Evolutionary conservation across 1,140 invertebrate genomes (phyloP), one percentile per base, ranked within the genome.

Genomic region (Heliconius melpomene): DNA sequence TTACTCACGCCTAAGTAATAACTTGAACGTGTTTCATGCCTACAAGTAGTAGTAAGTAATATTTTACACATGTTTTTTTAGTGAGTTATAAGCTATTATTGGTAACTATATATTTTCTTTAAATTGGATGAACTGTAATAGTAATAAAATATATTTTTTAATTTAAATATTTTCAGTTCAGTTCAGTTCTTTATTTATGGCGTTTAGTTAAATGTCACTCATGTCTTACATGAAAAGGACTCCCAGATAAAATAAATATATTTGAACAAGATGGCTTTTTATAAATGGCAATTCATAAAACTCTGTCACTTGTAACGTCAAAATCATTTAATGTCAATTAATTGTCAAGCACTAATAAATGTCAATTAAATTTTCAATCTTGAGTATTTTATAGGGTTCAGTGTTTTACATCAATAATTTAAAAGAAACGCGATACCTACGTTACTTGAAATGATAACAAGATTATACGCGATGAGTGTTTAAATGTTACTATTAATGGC

Each of bases 401-500:
- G 70, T 66, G 50, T 66, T 77, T 77, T 23, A 72, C 38, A 71
- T 52, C 72, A 40, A 66, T 52, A 80, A 79, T 79, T 81, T 80
- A 80, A 66, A 66, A 71, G 70, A 76, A 81, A 78, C 77, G 81
- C 52, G 74, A 80, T 78, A 78, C 52, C 40, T 26, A 52, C 52
- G 72, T 78, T 83, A 86, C 74, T 86, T 84, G 87, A 85, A 87
- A 91, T 91, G 87, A 88, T 89, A 87, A 85, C 81, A 83, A 83
- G 75, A 89, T 85, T 87, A 82, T 79, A 81, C 72, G 78, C 84
- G 79, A 87, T 84, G 74, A 88, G 86, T 86, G 79, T 86, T 88
- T 87, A 85, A 80, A 82, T 87, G 82, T 81, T 80, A 83, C 82
- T 91, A 90, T 94, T 93, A 88, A 94, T 94, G 94, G 93, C 91